These are phyloP conservation scores for Taphrorychus bicolor DNA, from an alignment of 2,888 invertebrate species.

Conservation along the genomic window DNA sequence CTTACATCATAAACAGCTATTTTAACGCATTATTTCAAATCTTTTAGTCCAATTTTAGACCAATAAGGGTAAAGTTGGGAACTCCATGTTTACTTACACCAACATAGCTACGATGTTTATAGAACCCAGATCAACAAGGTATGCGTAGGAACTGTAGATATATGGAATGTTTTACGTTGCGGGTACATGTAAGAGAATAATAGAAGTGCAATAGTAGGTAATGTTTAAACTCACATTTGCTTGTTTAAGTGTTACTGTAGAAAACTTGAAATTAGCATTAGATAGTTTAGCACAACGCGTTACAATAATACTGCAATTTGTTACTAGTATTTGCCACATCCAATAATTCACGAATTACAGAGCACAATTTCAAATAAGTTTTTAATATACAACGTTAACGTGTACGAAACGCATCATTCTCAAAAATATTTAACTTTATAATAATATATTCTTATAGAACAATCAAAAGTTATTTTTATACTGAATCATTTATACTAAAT, in stretches of 20 bases:
- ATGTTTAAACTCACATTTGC: not conserved
- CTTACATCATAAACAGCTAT: no score
- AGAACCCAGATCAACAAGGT: no score
- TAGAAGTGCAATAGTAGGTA: constrained; percentile 2
- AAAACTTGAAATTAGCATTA: not conserved
- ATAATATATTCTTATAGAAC: not conserved
- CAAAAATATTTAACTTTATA: constrained; percentile 16
- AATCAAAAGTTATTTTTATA: not conserved
- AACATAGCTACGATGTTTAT: no score
- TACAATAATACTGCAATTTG: constrained; percentile 27
- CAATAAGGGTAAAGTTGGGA: no score
- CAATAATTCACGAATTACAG: constrained; percentile 9
- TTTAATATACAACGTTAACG: not conserved
- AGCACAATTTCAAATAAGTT: constrained; percentile 1
- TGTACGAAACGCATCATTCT: not conserved
- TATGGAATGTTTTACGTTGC: no score
- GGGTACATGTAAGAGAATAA: no score
- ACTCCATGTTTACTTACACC: no score
- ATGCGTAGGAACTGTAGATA: no score
- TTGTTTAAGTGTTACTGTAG: not conserved
- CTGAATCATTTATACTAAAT: not conserved
- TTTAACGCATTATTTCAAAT: no score
- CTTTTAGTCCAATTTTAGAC: no score
- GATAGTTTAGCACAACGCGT: constrained; percentile 21
- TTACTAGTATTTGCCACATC: constrained; percentile 16